Percentiles rank a stretch among this genome's conserved stretches.
These are phyloP conservation scores for Agriotes lineatus DNA, from an alignment of 2,888 invertebrate genomes.

Conservation along the genomic window DNA sequence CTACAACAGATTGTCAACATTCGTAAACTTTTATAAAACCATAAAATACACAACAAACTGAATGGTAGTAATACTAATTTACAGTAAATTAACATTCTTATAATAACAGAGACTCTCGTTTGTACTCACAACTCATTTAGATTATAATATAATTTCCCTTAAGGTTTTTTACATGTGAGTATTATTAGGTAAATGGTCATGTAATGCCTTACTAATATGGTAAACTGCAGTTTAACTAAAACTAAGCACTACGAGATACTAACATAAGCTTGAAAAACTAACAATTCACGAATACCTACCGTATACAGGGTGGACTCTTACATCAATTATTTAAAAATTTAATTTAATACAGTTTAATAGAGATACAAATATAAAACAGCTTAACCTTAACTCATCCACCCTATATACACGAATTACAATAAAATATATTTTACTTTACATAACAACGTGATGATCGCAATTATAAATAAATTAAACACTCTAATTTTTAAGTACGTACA, in stretches of 20 bases:
- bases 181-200: slow-evolving; percentile 63
- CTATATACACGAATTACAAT: slow-evolving; percentile 41
- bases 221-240: slow-evolving; percentile 62
- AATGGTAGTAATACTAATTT: slow-evolving; percentile 38
- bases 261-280: slow-evolving; percentile 47
- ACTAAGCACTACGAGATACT: slow-evolving; percentile 57
- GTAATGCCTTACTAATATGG: slow-evolving; percentile 64
- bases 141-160: slow-evolving; percentile 42
- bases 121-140: slow-evolving; percentile 40
- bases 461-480: slow-evolving; percentile 47
- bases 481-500: slow-evolving; percentile 53
- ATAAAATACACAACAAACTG: slow-evolving; percentile 39
- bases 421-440: slow-evolving; percentile 46
- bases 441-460: slow-evolving; percentile 42
- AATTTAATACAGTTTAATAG: slow-evolving; percentile 12
- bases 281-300: slow-evolving; percentile 29
- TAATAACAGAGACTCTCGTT: slow-evolving; percentile 35
- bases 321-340: background rate
- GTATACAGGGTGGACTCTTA: slow-evolving; percentile 20
- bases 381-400: slow-evolving; percentile 23
- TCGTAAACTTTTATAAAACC: slow-evolving; percentile 40
- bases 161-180: slow-evolving; percentile 61
- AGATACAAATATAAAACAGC: slow-evolving; percentile 6
- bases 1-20: slow-evolving; percentile 37
- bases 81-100: slow-evolving; percentile 34